These are phyloP conservation scores for Omphaloscelis lunosa DNA, from an alignment of 2,888 invertebrate species.

Conservation along the genomic window DNA sequence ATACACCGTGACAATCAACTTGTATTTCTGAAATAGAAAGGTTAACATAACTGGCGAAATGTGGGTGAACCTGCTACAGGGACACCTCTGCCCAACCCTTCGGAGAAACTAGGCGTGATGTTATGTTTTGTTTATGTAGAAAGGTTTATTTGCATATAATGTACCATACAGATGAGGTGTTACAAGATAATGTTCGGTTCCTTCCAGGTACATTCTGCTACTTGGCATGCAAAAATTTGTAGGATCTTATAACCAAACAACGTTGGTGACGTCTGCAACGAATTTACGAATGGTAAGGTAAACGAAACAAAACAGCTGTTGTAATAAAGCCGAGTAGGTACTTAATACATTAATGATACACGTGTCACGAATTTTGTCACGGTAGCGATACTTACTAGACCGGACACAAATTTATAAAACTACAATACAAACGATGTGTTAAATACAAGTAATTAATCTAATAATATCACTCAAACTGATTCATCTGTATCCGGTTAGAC, in stretches of 20 bases:
- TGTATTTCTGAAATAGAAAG: slow-evolving; percentile 74
- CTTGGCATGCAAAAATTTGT: too few species aligned
- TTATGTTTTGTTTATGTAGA: too few species aligned
- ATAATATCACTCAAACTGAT: background rate
- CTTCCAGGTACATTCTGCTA: too few species aligned
- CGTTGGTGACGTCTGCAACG: too few species aligned
- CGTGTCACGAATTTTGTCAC: too few species aligned
- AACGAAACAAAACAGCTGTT: background rate
- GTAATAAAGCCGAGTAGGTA: background rate
- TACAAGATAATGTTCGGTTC: background rate
- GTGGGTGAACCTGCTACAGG: too few species aligned
- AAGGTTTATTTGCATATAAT: background rate
- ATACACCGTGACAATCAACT: slow-evolving; percentile 93
- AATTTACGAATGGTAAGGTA: too few species aligned
- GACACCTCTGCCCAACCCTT: too few species aligned
- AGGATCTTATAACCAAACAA: too few species aligned
- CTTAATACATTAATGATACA: background rate
- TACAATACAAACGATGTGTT: background rate
- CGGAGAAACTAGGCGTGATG: too few species aligned
- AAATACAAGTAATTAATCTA: background rate
- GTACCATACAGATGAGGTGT: background rate
- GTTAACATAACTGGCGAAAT: too few species aligned
- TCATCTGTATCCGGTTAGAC: background rate
- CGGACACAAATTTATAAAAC: slow-evolving; percentile 8
- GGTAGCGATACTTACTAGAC: background rate